Conservation (phyloP, 2,113 vertebrate genomes). For the Acanthochromis polyacanthus region DNA sequence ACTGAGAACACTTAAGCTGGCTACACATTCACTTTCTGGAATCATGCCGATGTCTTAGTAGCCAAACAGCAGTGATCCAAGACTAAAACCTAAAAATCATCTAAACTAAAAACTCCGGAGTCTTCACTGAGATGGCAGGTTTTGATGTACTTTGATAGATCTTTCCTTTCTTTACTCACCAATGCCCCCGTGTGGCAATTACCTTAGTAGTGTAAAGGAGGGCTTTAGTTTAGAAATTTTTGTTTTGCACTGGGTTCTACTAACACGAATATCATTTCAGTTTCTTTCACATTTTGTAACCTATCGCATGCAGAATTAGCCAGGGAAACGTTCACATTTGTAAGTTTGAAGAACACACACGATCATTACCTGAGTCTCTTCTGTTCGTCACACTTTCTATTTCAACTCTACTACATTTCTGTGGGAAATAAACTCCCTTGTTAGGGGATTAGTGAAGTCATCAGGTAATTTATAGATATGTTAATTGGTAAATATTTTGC, state of each 20-base stretch:
- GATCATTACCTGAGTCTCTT: too few species aligned
- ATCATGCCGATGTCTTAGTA: background rate
- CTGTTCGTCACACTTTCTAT: too few species aligned
- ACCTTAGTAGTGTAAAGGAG: background rate
- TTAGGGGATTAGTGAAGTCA: too few species aligned
- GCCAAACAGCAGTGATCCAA: background rate
- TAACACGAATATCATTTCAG: too few species aligned
- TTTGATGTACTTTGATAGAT: too few species aligned
- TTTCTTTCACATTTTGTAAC: too few species aligned
- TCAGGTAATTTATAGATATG: too few species aligned
- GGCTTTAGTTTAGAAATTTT: background rate
- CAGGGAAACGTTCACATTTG: background rate
- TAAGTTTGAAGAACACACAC: background rate
- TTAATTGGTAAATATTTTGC: too few species aligned
- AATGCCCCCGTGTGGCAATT: conserved; percentile 53
- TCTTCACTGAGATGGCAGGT: background rate
- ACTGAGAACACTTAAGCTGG: too few species aligned
- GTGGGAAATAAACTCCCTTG: too few species aligned
- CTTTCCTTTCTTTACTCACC: conserved; percentile 40
- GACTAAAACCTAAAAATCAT: background rate
- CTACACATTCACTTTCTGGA: background rate
- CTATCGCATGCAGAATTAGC: too few species aligned
- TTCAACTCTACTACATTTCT: too few species aligned
- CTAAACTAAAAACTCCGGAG: background rate
- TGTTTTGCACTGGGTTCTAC: background rate